Base-by-base conservation (phyloP, 2,888 invertebrate species). In the Myopa tessellatipennis region DNA sequence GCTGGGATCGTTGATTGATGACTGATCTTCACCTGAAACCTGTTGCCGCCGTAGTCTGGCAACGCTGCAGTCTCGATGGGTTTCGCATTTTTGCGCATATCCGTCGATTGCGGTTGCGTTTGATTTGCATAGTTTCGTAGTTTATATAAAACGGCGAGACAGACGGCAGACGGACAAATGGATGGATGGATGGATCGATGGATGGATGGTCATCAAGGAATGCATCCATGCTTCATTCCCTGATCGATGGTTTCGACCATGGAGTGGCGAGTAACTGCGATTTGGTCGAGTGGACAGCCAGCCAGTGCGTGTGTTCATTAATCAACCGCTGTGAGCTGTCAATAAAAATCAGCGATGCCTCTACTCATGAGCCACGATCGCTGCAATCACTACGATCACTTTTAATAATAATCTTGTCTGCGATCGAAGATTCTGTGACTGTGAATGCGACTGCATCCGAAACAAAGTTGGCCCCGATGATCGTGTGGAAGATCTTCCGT, bases 311-410 rank as follows among this genome's bases (percentile, higher is more conserved):
- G 83, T 82, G 83, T 86, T 86, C 87, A 85, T 85, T 85, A 86
- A 85, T 86, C 85, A 86, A 85, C 85, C 86, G 85, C 87, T 86
- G 85, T 84, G 85, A 85, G 87, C 86, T 85, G 85, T 85, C 85
- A 85, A 85, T 85, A 86, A 86, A 84, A 83, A 86, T 86, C 86
- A 86, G 83, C 82, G 84, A 77, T 75, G 68, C 58, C 68, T 68
- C 75, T 18, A 50, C 26, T 58, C 60, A 60, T 38, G 72, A 18
- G 38, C 5, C 4, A 63, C 4, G 50, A 50, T 10, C 10, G 50
- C 50, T 50, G 14, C 50, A 50, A 10, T 14, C 55, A 16, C 14
- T n/a, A 3, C 55, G 55, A 55, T 55, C 55, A 16, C 55, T 55
- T 10, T 55, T 55, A 45, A 45, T 55, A 55, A 55, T 55, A 55